These are phyloP conservation scores for Drosophila villosipedis DNA, from an alignment of 2,888 invertebrate species.

Conservation along the genomic window DNA sequence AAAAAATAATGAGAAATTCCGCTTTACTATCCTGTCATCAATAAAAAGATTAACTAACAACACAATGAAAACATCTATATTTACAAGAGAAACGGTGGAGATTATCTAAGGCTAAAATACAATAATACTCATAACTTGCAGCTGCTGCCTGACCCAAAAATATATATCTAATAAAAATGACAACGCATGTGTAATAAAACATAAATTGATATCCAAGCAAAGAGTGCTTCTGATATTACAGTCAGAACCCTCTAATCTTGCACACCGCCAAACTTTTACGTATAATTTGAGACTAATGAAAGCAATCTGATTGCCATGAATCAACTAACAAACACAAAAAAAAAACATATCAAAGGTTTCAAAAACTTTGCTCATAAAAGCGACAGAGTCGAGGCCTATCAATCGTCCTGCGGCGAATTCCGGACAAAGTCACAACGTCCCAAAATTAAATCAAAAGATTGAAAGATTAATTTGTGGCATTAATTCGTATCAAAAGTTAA, in stretches of 20 bases:
- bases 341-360: slow-evolving; percentile 42
- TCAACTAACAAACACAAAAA: neutral
- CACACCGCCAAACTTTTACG: slow-evolving; percentile 34
- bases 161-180: slow-evolving; percentile 27
- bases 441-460: slow-evolving; percentile 58
- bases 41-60: neutral
- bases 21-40: neutral
- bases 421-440: slow-evolving; percentile 28
- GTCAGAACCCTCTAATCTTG: slow-evolving; percentile 44
- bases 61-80: neutral
- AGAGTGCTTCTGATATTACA: slow-evolving; percentile 42
- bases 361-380: slow-evolving; percentile 69
- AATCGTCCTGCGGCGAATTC: slow-evolving; percentile 50
- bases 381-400: slow-evolving; percentile 51
- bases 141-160: slow-evolving; percentile 26
- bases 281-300: slow-evolving; percentile 70
- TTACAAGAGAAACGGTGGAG: too few relatives aligned
- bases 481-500: slow-evolving; percentile 43
- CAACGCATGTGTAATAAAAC: slow-evolving; percentile 32
- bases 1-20: too few relatives aligned
- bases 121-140: slow-evolving; percentile 10
- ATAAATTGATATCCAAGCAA: slow-evolving; percentile 56
- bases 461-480: slow-evolving; percentile 18
- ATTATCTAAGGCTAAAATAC: neutral
- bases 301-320: slow-evolving; percentile 58